A percentile compares a stretch with the other conserved stretches of the same genome.
Conservation (phyloP, 2,797 vertebrate species). For the Oreortyx pictus region DNA sequence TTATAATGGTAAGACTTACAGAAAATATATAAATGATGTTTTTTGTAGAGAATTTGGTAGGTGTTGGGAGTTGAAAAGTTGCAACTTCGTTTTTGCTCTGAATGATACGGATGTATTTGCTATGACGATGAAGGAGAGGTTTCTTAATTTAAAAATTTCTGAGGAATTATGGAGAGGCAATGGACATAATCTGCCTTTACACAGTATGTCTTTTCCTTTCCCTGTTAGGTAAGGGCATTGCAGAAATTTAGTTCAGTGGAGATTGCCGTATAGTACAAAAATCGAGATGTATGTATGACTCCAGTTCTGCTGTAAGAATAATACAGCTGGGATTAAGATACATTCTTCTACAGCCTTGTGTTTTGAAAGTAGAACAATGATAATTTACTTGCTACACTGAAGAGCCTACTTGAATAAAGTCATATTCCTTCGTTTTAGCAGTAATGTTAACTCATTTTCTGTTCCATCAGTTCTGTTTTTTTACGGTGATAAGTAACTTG, state of each 20-base stretch:
- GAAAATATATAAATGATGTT: conserved; percentile 62
- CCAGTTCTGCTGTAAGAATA: conserved; percentile 44
- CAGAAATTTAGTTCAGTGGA: conserved; percentile 42
- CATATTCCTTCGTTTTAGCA: neutral
- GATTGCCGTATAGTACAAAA: neutral
- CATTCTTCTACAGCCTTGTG: neutral
- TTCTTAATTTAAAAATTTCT: conserved; percentile 47
- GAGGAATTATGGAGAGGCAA: conserved; percentile 17
- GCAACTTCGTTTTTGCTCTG: conserved; percentile 25
- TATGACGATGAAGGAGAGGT: conserved; percentile 25
- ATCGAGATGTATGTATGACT: conserved; percentile 2
- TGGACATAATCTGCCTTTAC: conserved; percentile 24
- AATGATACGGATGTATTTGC: neutral
- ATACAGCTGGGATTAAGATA: conserved; percentile 48
- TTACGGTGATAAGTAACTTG: neutral
- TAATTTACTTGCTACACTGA: conserved; percentile 4
- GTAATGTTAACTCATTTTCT: neutral
- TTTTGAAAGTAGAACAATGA: conserved; percentile 28
- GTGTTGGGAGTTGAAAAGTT: conserved; percentile 47
- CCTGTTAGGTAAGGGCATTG: conserved; percentile 58
- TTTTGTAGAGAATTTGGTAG: conserved; percentile 40
- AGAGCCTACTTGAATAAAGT: conserved; percentile 20
- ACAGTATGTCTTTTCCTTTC: neutral
- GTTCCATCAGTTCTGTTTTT: neutral
- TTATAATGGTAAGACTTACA: conserved; percentile 79